These are phyloP conservation scores for Thymelicus lineola DNA, from an alignment of 2,888 invertebrate genomes.

Conservation along the genomic window DNA sequence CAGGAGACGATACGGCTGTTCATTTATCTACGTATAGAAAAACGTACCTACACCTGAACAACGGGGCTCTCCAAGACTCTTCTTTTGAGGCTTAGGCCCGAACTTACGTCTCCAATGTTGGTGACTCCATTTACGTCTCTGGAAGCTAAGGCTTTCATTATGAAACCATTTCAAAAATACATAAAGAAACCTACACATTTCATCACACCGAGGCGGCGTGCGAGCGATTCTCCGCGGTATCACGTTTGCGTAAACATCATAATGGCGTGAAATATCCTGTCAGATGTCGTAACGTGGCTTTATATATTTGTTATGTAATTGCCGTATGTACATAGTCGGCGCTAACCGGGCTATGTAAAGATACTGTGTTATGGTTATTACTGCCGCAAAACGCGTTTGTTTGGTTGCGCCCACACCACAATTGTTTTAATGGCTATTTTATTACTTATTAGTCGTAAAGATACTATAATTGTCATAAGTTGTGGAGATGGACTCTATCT, in stretches of 20 bases:
- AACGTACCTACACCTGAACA: no score
- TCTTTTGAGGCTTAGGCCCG: no score
- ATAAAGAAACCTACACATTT: slow-evolving; percentile 13
- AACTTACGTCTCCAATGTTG: no score
- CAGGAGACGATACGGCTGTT: no score
- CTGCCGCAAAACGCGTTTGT: not conserved
- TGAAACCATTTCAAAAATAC: slow-evolving; percentile 6
- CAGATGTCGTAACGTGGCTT: slow-evolving; percentile 1
- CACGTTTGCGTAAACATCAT: not conserved
- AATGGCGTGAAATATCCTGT: slow-evolving; percentile 8
- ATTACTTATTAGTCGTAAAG: not conserved
- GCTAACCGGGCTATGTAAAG: slow-evolving; percentile 5
- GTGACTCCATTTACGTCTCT: not conserved
- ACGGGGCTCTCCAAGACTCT: no score
- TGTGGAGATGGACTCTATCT: not conserved
- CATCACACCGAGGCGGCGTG: not conserved
- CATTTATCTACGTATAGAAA: no score
- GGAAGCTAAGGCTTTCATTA: slow-evolving; percentile 7
- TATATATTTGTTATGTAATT: slow-evolving; percentile 6
- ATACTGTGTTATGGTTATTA: slow-evolving; percentile 1
- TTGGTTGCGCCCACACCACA: not conserved
- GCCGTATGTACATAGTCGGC: not conserved
- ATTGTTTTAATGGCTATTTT: not conserved
- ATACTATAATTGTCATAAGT: not conserved
- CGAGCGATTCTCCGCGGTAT: slow-evolving; percentile 2